Percentiles rank a stretch among this genome's conserved stretches.
Conservation (phyloP, 2,888 invertebrate species). For the Hipparchia semele region DNA sequence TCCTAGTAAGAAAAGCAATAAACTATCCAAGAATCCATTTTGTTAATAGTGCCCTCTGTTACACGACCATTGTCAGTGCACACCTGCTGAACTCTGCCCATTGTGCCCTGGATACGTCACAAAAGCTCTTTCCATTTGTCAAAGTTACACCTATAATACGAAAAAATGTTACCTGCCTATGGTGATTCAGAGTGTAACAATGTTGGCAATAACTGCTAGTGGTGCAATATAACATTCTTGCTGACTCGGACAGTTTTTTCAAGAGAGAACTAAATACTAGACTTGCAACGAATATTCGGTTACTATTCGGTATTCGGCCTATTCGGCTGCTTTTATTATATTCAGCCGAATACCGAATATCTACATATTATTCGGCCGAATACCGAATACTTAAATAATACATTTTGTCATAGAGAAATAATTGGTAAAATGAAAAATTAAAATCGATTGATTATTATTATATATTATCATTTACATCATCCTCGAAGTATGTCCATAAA, state of each 20-base stretch:
- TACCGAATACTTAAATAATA: too few species aligned
- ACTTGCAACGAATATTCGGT: too few species aligned
- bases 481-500: too few species aligned
- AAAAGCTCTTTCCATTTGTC: conserved; percentile 32
- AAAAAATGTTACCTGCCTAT: conserved; percentile 40
- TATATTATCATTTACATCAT: too few species aligned
- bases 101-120: conserved; percentile 29
- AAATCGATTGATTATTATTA: too few species aligned
- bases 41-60: conserved; percentile 12
- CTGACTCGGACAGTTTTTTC: not conserved
- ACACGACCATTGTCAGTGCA: conserved; percentile 23
- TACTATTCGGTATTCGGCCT: too few species aligned
- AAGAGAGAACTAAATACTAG: too few species aligned
- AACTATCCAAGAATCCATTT: conserved; percentile 14
- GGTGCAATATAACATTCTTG: not conserved
- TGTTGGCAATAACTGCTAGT: conserved; percentile 1
- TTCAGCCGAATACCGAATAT: too few species aligned
- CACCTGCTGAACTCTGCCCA: conserved; percentile 31
- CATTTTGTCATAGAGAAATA: too few species aligned
- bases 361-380: too few species aligned
- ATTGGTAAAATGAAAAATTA: too few species aligned
- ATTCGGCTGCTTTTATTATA: too few species aligned
- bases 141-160: conserved; percentile 32
- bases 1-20: not conserved
- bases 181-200: conserved; percentile 36